These are phyloP conservation scores for Chaenocephalus aceratus DNA, from an alignment of 2,113 vertebrate genomes.

Conservation along the genomic window DNA sequence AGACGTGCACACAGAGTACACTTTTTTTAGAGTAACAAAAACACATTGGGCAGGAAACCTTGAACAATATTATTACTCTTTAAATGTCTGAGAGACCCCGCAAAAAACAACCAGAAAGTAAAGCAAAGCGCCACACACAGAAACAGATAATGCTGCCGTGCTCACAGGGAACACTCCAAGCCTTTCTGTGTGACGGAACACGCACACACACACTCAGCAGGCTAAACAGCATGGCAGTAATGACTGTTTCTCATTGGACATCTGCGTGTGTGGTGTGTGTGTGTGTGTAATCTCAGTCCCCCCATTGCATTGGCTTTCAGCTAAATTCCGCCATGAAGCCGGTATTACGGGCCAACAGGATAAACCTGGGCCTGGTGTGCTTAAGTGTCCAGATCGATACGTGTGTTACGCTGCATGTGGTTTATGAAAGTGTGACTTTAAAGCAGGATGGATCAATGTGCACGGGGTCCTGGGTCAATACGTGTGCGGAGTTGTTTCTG, in stretches of 20 bases:
- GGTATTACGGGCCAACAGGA: conserved; percentile 24
- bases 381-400: conserved; percentile 61
- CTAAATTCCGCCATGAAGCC: conserved; percentile 42
- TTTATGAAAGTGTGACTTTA: conserved; percentile 1
- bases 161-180: conserved; percentile 27
- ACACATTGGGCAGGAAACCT: conserved; percentile 15
- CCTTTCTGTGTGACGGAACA: conserved; percentile 53
- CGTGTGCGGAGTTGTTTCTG: conserved; percentile 24
- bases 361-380: conserved; percentile 48
- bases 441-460: conserved; percentile 1
- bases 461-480: conserved; percentile 23
- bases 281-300: neutral
- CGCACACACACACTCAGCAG: conserved; percentile 34
- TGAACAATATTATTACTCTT: conserved; percentile 30
- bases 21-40: conserved; percentile 38
- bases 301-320: conserved; percentile 40
- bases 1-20: conserved; percentile 25
- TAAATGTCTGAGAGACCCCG: conserved; percentile 27
- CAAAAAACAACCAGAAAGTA: conserved; percentile 17
- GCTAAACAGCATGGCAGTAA: conserved; percentile 54
- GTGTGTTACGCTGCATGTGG: conserved; percentile 36
- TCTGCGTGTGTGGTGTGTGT: conserved; percentile 16
- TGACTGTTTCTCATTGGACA: conserved; percentile 54
- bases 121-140: conserved; percentile 11
- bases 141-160: conserved; percentile 18